These are phyloP conservation scores for Graptemys geographica DNA, from an alignment of 2,797 vertebrate species.

Conservation along the genomic window DNA sequence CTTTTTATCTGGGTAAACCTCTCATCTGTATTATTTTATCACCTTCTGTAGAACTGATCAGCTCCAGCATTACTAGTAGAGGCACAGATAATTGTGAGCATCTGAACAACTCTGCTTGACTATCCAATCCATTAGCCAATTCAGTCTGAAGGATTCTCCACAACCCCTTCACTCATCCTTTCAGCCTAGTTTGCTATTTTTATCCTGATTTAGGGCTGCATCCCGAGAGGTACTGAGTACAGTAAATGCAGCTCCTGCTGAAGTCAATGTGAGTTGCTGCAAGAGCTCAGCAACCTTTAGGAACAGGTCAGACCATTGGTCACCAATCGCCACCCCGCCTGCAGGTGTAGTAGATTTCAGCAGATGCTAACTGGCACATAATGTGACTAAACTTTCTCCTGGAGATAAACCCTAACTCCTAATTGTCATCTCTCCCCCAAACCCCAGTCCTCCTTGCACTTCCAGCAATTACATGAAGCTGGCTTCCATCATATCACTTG, in stretches of 20 bases:
- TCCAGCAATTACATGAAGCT: neutral
- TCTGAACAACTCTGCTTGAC: neutral
- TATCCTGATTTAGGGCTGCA: neutral
- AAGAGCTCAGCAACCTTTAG: neutral
- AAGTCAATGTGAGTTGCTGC: neutral
- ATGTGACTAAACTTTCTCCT: neutral
- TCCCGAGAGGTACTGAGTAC: neutral
- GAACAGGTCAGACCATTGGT: neutral
- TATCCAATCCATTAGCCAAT: neutral
- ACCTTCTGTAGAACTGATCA: neutral
- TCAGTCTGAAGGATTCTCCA: neutral
- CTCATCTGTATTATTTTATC: neutral
- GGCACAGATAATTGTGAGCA: neutral
- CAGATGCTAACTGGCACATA: neutral
- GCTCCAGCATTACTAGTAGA: neutral
- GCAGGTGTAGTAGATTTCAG: neutral
- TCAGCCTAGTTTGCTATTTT: neutral
- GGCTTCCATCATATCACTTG: neutral
- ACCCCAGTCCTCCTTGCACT: neutral
- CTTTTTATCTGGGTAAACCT: neutral
- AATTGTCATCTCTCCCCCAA: neutral
- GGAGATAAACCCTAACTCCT: slow-evolving; percentile 13
- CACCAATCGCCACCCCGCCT: neutral
- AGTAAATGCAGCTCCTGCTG: neutral
- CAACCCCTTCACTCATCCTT: neutral